Base-by-base conservation (phyloP, 2,888 invertebrate species). In the Crepidodera aurea region DNA sequence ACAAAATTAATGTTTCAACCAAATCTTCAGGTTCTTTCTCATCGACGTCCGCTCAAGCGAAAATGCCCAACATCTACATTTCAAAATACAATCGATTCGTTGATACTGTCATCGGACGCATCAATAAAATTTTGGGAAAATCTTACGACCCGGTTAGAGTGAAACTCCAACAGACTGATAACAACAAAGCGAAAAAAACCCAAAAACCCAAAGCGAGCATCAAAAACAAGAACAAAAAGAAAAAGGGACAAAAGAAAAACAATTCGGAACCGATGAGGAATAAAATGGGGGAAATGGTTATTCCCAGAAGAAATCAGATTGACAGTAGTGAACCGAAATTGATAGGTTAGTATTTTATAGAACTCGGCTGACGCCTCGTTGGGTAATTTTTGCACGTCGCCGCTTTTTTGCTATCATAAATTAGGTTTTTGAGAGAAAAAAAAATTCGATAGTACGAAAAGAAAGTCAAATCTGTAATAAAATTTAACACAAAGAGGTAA, bases 121-220 rank as follows among this genome's bases (percentile, higher is more conserved):
- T 94, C 82, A 94, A 93, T 81, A 88, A 88, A 70, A 91, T 93
- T 62, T 82, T 94, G 67, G 85, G 89, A 50, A 86, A 87, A 67
- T 91, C 90, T 51, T 94, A 93, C 80, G 93, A 94, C 77, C 93
- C 93, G 0, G 93, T 94, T 60, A 90, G 90, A 68, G 93, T 94
- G 0, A 88, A 89, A 74, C 80, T 91, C 27, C 85, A 87, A 66
- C 78, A 78, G 46, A 84, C 84, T 0, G 84, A 84, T 8, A 83
- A 81, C 67, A 79, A 75, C 32, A 86, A 84, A 62, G 75, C 68
- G 2, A 64, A 75, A 56, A 62, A 78, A 73, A 64, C 77, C 64
- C 15, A 74, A n/a, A 70, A 71, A 6, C 74, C 71, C 18, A 69
- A 72, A 37, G 58, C 29, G 16, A 44, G 34, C 8, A 58, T 39